A percentile compares a stretch with the other conserved stretches of the same genome.
These are phyloP conservation scores for Meandrina meandrites DNA, from an alignment of 92 coral and sea anemone species.

Conservation along the genomic window DNA sequence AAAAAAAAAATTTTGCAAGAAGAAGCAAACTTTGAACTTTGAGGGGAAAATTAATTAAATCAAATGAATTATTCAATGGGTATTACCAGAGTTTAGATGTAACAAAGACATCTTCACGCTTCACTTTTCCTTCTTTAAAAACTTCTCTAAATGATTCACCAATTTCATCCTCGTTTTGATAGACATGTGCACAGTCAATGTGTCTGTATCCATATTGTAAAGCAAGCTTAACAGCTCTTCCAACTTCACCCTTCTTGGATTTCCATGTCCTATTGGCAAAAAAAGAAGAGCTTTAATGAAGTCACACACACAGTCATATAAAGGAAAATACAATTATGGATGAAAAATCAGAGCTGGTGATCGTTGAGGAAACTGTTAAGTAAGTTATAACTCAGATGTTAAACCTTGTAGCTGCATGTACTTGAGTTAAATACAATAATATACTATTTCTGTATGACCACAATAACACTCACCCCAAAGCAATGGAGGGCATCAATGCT, in stretches of 20 bases:
- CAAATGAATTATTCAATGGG: not conserved
- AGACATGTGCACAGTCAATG: conserved; percentile 70
- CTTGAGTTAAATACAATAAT: too few species aligned
- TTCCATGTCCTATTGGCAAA: conserved; percentile 60
- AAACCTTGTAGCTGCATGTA: too few species aligned
- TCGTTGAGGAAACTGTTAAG: too few species aligned
- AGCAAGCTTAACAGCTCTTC: conserved; percentile 63
- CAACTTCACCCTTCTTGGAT: conserved; percentile 73
- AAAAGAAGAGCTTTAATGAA: not conserved
- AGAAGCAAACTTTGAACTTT: too few species aligned
- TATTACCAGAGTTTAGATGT: conserved; percentile 72
- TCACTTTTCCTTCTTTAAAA: conserved; percentile 56
- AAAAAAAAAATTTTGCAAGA: too few species aligned
- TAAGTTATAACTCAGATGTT: not conserved
- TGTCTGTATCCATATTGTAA: conserved; percentile 64
- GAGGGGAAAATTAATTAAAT: not conserved
- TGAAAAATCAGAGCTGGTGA: too few species aligned
- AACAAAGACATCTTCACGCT: conserved; percentile 67
- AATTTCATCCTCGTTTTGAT: conserved; percentile 65
- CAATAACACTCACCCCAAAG: conserved; percentile 47
- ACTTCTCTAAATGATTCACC: conserved; percentile 62
- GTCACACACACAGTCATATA: too few species aligned
- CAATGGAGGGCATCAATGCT: conserved; percentile 51
- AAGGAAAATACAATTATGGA: too few species aligned
- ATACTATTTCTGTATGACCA: too few species aligned